These are phyloP conservation scores for Lasaia peninsularis DNA, from an alignment of 1,140 invertebrate genomes.

Conservation along the genomic window DNA sequence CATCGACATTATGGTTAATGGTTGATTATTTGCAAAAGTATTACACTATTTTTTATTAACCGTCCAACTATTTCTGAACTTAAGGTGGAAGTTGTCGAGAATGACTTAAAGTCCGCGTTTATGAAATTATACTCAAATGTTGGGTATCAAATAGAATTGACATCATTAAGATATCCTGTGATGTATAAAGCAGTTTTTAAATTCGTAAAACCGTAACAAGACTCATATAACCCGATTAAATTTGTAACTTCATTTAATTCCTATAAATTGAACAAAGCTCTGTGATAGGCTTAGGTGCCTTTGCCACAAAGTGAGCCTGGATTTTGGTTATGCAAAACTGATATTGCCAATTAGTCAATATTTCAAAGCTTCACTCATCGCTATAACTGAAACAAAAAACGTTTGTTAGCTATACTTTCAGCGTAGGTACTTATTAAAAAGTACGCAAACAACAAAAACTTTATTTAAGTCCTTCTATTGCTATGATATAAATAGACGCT, in stretches of 20 bases:
- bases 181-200: background rate
- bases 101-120: too few species aligned
- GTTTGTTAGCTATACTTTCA: background rate
- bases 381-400: background rate
- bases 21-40: too few species aligned
- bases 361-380: background rate
- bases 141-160: background rate
- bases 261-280: conserved; percentile 11
- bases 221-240: background rate
- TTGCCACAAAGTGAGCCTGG: conserved; percentile 11
- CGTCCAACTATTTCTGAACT: too few species aligned
- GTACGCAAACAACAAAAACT: too few species aligned
- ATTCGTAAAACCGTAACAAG: background rate
- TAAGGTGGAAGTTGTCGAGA: too few species aligned
- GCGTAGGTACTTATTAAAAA: too few species aligned
- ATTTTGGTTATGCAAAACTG: conserved; percentile 10
- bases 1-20: too few species aligned
- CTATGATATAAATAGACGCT: too few species aligned
- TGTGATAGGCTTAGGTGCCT: conserved; percentile 6
- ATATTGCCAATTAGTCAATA: conserved; percentile 11
- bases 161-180: background rate
- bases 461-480: too few species aligned
- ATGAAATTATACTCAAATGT: too few species aligned
- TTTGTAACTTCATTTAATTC: conserved; percentile 9
- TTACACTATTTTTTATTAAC: too few species aligned